Percentiles rank a stretch among this genome's conserved stretches.
Conservation (phyloP, 2,888 invertebrate genomes). For the Eupithecia insigniata region DNA sequence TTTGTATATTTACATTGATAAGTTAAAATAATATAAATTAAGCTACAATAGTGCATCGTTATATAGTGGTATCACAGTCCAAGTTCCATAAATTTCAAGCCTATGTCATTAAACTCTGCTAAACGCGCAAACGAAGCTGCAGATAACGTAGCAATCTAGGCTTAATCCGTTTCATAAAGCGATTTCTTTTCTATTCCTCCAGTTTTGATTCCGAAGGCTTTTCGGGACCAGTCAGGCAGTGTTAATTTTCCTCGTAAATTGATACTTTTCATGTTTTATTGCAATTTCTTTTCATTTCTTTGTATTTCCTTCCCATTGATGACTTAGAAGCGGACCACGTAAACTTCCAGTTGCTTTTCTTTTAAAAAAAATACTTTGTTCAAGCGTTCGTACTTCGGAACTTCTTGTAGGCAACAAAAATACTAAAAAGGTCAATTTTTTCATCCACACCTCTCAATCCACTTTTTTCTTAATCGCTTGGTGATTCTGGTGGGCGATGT, state of each 20-base stretch:
- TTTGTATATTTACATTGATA: constrained; percentile 73
- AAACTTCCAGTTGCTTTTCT: too few species aligned
- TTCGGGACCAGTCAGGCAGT: constrained; percentile 20
- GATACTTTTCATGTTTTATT: constrained; percentile 22
- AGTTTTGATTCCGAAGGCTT: constrained; percentile 15
- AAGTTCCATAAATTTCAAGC: constrained; percentile 44
- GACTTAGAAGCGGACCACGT: too few species aligned
- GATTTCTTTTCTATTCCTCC: constrained; percentile 20
- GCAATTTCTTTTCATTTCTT: not conserved
- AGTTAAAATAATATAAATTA: constrained; percentile 60
- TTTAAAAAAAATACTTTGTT: too few species aligned
- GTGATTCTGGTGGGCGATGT: constrained; percentile 42
- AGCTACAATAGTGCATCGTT: constrained; percentile 66
- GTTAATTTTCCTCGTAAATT: constrained; percentile 27
- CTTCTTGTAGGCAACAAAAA: not conserved
- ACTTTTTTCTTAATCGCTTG: constrained; percentile 13
- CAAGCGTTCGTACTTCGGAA: not conserved
- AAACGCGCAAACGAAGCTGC: constrained; percentile 34
- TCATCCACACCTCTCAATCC: not conserved
- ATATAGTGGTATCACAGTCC: constrained; percentile 78
- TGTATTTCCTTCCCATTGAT: not conserved
- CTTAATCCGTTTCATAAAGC: constrained; percentile 25
- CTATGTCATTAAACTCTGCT: constrained; percentile 35
- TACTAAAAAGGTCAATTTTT: not conserved
- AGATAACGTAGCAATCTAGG: constrained; percentile 24